Evolutionary conservation across 2,113 vertebrate species (phyloP).

Genomic region (Xyliphius kryptos): DNA sequence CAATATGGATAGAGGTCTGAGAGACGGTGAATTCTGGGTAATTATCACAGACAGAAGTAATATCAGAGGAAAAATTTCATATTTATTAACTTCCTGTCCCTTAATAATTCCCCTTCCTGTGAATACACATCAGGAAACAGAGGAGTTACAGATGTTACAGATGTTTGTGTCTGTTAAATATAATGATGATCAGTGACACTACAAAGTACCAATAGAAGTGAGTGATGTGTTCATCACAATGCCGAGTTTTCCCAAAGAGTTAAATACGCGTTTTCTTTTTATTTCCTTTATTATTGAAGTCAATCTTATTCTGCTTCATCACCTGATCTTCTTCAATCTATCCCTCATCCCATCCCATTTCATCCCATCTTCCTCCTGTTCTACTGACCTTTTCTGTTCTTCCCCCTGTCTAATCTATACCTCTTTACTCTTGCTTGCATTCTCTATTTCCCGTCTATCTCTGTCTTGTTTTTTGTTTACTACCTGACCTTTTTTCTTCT

Average conservation of each 20-base stretch:
- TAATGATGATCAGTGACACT: not conserved
- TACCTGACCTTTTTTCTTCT: not conserved
- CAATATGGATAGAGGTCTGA: no score
- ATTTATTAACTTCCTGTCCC: not conserved
- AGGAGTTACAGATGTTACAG: not conserved
- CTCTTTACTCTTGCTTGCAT: no score
- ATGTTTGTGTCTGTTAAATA: not conserved
- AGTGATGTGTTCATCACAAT: not conserved
- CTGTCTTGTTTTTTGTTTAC: not conserved
- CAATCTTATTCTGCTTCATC: slow-evolving; percentile 7
- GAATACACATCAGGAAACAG: not conserved
- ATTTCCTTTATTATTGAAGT: slow-evolving; percentile 1
- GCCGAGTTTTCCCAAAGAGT: not conserved
- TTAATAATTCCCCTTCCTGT: not conserved
- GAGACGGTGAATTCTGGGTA: no score
- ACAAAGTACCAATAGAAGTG: not conserved
- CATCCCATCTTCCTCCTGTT: not conserved
- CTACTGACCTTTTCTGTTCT: not conserved
- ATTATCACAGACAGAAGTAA: no score
- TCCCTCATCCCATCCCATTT: not conserved
- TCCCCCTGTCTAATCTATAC: no score
- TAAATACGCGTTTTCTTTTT: not conserved
- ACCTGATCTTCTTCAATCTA: not conserved
- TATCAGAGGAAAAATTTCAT: not conserved
- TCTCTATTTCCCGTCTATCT: not conserved